These are phyloP conservation scores for Pachyuromys duprasi DNA, from an alignment of 2,797 vertebrate genomes.

Conservation along the genomic window DNA sequence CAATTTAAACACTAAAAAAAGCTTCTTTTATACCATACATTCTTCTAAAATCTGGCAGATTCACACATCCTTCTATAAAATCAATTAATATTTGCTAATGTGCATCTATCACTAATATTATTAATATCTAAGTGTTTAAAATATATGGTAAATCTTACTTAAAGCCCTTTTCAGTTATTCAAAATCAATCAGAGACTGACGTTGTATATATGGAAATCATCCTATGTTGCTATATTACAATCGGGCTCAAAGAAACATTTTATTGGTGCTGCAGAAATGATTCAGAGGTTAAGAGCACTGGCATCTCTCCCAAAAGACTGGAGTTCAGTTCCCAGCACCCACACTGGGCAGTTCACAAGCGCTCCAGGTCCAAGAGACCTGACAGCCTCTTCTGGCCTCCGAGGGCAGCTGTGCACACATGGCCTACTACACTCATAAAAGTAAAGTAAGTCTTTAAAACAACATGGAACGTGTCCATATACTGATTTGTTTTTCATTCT, in stretches of 20 bases:
- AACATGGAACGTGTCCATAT: background rate
- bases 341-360: background rate
- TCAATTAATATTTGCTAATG: slow-evolving; percentile 63
- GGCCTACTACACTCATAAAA: background rate
- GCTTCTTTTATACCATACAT: slow-evolving; percentile 24
- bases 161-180: background rate
- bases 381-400: background rate
- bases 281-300: background rate
- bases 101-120: background rate
- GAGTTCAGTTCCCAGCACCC: background rate
- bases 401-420: background rate
- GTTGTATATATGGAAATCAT: background rate
- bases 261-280: background rate
- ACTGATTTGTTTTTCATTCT: background rate
- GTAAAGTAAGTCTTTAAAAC: background rate
- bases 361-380: background rate
- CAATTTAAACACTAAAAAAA: slow-evolving; percentile 71
- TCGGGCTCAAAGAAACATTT: background rate
- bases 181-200: background rate
- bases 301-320: too few species aligned
- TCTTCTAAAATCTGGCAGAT: slow-evolving; percentile 28
- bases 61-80: slow-evolving; percentile 54
- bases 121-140: slow-evolving; percentile 50
- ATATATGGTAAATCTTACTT: slow-evolving; percentile 34
- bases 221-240: background rate